Evolutionary conservation across 2,888 invertebrate genomes (phyloP).

Genomic region (Ellobium chinense): DNA sequence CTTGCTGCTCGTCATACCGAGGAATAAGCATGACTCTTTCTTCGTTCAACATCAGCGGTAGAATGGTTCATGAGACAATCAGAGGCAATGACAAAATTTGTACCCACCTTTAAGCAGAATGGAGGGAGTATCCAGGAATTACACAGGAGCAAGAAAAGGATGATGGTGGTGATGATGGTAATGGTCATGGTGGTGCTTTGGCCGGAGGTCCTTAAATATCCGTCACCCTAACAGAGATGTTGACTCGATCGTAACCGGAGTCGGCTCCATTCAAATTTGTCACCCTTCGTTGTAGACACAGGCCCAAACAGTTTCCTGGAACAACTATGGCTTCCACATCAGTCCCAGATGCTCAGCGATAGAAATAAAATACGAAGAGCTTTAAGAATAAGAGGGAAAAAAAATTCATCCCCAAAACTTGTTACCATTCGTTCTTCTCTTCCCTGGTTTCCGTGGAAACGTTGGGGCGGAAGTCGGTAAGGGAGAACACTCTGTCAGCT

Average conservation of each 20-base stretch:
- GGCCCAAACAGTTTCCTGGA: conserved; percentile 29
- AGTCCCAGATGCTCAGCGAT: conserved; percentile 22
- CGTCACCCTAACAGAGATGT: conserved; percentile 28
- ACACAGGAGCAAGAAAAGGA: neutral
- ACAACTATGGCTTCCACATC: conserved; percentile 32
- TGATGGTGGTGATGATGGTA: neutral
- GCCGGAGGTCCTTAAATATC: conserved; percentile 36
- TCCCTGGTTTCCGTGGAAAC: conserved; percentile 37
- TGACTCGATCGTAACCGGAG: conserved; percentile 34
- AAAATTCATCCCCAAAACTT: conserved; percentile 12
- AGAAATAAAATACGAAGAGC: conserved; percentile 21
- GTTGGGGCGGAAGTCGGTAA: conserved; percentile 39
- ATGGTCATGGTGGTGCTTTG: conserved; percentile 34
- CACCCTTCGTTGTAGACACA: conserved; percentile 40
- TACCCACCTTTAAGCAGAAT: neutral
- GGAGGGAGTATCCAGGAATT: conserved; percentile 5
- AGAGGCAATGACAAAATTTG: neutral
- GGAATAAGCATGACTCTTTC: too few relatives aligned
- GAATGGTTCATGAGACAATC: neutral
- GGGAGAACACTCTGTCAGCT: conserved; percentile 39
- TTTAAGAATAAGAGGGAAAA: neutral
- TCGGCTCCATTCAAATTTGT: conserved; percentile 40
- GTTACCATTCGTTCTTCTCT: conserved; percentile 19
- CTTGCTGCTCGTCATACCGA: too few relatives aligned
- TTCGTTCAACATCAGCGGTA: too few relatives aligned